phyloP scores from a whole-genome alignment of 2,888 invertebrate genomes.

The Eurytoma adleriae region DNA sequence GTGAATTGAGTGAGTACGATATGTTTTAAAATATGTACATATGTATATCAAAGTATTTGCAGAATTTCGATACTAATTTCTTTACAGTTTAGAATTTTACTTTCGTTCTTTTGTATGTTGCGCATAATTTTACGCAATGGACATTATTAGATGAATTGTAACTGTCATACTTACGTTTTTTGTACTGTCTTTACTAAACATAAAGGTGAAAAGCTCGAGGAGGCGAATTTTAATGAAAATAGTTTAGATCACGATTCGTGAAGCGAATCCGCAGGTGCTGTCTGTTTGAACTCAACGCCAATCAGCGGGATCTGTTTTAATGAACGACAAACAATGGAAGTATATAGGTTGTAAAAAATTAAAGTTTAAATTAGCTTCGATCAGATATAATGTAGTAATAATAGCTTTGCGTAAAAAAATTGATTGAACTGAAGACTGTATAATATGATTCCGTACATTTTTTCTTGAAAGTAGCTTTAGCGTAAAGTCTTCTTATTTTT shows the following conservation, averaged over 20 bases:
- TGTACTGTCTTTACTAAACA: slow-evolving; percentile 31
- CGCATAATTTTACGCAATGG: slow-evolving; percentile 2
- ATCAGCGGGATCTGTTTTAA: background rate
- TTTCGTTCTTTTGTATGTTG: background rate
- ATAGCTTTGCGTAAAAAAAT: slow-evolving; percentile 28
- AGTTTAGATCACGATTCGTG: slow-evolving; percentile 13
- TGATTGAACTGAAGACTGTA: slow-evolving; percentile 43
- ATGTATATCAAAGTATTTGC: slow-evolving; percentile 44
- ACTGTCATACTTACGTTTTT: slow-evolving; percentile 19
- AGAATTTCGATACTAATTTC: slow-evolving; percentile 23
- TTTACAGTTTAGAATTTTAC: slow-evolving; percentile 3
- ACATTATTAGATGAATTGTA: slow-evolving; percentile 16
- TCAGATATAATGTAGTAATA: slow-evolving; percentile 18
- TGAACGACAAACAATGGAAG: slow-evolving; percentile 19
- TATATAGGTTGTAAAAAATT: slow-evolving; percentile 32
- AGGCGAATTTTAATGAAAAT: slow-evolving; percentile 23
- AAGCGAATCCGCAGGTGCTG: slow-evolving; percentile 9
- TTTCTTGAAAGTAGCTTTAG: slow-evolving; percentile 40
- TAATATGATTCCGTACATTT: slow-evolving; percentile 26
- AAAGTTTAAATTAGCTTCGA: slow-evolving; percentile 32
- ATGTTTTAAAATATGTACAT: slow-evolving; percentile 44
- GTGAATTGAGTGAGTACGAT: background rate
- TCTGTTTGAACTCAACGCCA: slow-evolving; percentile 9
- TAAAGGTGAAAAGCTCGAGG: background rate
- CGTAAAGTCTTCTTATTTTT: slow-evolving; percentile 24